Evolutionary conservation across 2,113 vertebrate species (phyloP), one percentile per base, ranked within the genome.

Genomic region (Turdus rufiventris): DNA sequence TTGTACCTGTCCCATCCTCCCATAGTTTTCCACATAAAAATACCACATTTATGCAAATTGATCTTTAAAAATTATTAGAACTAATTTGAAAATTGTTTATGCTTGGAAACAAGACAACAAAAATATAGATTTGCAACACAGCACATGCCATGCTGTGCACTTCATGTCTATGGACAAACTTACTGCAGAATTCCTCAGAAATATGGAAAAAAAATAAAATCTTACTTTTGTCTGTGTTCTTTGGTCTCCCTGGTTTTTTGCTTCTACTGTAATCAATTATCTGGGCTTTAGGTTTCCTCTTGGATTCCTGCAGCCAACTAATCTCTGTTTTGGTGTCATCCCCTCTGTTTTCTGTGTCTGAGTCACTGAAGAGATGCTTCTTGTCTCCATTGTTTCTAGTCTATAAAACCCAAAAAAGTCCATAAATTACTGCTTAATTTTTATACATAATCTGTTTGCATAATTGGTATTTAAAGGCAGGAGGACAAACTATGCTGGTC

Each of bases 351-450:
- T 99, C 99, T 70, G 98, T 98, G 75, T 99, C 99, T 74, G 98
- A 98, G 94, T 99, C 99, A 97, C 98, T 99, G 67, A 99, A 99
- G 67, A 99, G 96, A 94, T 98, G 98, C 91, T 98, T 99, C 93
- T 97, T 98, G 61, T 91, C 96, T 88, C 93, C 63, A 65, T 74
- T 95, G 89, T 40, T 95, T 95, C 40, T 89, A 33, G 81, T 50
- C 98, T 98, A 57, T 33, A 77, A 88, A 94, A 60, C 14, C 58
- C 19, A 42, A 54, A 60, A 56, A 38, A 33, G 21, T 36, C 54
- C 9, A 33, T 53, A 62, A 80, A 26, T 86, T 33, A 89, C 3
- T 57, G 16, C 71, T 51, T 51, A 43, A 63, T 50, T 73, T 85
- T 43, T n/a, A 68, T 36, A 47, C 8, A 25, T 2, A 23, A 45